phyloP scores from a whole-genome alignment of 1,140 invertebrate genomes.

The Drosophila obscura region DNA sequence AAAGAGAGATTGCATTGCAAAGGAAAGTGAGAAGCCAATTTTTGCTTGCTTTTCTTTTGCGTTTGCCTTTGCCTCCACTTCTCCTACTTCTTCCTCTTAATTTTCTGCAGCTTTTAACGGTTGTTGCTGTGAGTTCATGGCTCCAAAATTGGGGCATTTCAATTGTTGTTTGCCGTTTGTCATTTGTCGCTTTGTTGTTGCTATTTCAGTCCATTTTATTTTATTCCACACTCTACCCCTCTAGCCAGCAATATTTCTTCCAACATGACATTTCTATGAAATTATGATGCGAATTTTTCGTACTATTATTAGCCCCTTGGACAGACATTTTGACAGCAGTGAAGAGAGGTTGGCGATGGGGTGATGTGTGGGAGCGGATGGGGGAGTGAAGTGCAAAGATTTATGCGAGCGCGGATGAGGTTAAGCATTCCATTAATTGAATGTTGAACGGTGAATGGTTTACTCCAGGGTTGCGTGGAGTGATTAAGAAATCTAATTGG shows the following conservation, averaged over 20 bases:
- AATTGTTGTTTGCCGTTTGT: constrained; percentile 38
- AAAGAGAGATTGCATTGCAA: constrained; percentile 40
- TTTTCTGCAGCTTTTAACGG: constrained; percentile 67
- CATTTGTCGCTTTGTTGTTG: constrained; percentile 1
- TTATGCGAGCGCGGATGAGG: constrained; percentile 24
- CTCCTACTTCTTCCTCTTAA: constrained; percentile 41
- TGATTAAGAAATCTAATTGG: no score
- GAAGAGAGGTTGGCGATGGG: constrained; percentile 31
- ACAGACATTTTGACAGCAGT: constrained; percentile 69
- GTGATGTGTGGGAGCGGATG: neutral
- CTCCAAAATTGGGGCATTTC: constrained; percentile 79
- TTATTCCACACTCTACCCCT: constrained; percentile 29
- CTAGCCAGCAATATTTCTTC: constrained; percentile 40
- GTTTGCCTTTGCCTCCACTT: constrained; percentile 20
- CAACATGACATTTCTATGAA: constrained; percentile 59
- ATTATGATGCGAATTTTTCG: constrained; percentile 64
- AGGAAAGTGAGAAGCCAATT: constrained; percentile 79
- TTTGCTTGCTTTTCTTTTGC: constrained; percentile 37
- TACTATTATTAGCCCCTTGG: constrained; percentile 71
- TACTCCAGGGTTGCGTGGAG: no score
- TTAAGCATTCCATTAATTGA: constrained; percentile 54
- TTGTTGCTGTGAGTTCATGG: constrained; percentile 77
- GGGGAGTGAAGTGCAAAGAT: constrained; percentile 3
- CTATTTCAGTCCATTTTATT: constrained; percentile 18
- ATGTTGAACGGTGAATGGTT: constrained; percentile 27